These are phyloP conservation scores for Stigmatopora argus DNA, from an alignment of 2,113 vertebrate species.

Conservation along the genomic window DNA sequence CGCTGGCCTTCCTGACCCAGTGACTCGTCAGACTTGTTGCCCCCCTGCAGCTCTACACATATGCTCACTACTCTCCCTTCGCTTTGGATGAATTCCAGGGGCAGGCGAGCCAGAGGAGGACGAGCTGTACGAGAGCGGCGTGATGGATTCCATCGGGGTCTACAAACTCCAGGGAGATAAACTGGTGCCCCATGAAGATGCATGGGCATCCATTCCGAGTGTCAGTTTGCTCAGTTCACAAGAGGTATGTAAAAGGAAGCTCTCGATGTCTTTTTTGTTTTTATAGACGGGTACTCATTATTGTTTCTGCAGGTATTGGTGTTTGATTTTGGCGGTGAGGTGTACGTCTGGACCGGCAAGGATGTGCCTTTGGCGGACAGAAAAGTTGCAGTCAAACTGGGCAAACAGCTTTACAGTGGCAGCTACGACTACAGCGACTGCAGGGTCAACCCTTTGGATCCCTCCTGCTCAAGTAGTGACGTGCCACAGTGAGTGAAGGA, in stretches of 20 bases:
- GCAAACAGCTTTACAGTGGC: conserved; percentile 71
- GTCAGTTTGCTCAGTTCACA: conserved; percentile 71
- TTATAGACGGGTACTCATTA: not conserved
- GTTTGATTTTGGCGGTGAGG: conserved; percentile 76
- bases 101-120: conserved; percentile 76
- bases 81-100: conserved; percentile 45
- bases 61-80: not conserved
- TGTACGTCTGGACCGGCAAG: conserved; percentile 77
- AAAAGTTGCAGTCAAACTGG: conserved; percentile 74
- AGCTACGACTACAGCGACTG: conserved; percentile 72
- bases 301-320: conserved; percentile 64
- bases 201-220: conserved; percentile 73
- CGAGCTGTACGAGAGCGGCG: conserved; percentile 72
- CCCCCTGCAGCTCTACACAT: not conserved
- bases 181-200: conserved; percentile 71
- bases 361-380: conserved; percentile 72
- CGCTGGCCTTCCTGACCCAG: not conserved
- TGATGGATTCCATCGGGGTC: conserved; percentile 70
- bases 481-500: conserved; percentile 62
- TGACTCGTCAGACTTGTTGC: not conserved
- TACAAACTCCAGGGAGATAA: conserved; percentile 72
- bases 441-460: conserved; percentile 70
- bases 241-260: conserved; percentile 57
- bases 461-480: conserved; percentile 53
- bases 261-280: not conserved